A percentile compares a stretch with the other conserved stretches of the same genome.
Evolutionary conservation across 2,888 invertebrate genomes (phyloP).

Genomic region (Volucella zonaria): DNA sequence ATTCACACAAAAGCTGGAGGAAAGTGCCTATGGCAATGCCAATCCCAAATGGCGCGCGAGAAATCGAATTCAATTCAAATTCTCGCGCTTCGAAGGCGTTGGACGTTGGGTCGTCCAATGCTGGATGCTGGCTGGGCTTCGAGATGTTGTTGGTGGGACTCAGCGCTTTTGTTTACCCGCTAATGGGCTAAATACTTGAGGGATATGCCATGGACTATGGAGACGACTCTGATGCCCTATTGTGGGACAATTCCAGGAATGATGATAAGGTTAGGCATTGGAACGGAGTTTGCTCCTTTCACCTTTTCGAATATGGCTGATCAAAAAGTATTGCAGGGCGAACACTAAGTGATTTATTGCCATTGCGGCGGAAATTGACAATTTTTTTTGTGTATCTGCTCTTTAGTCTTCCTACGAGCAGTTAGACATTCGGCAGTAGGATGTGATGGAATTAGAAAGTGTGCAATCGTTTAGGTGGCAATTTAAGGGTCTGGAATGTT

Average conservation of each 20-base stretch:
- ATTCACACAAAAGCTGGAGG: constrained; percentile 25
- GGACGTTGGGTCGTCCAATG: neutral
- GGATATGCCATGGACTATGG: neutral
- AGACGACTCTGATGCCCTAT: constrained; percentile 55
- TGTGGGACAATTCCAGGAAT: constrained; percentile 72
- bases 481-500: no score
- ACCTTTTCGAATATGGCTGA: constrained; percentile 52
- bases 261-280: constrained; percentile 49
- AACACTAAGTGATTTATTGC: constrained; percentile 60
- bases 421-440: no score
- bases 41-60: constrained; percentile 60
- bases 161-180: constrained; percentile 71
- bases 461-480: no score
- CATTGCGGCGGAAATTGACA: no score
- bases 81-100: constrained; percentile 38
- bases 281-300: constrained; percentile 57
- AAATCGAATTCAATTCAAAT: constrained; percentile 73
- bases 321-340: constrained; percentile 45
- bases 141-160: constrained; percentile 35
- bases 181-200: constrained; percentile 56
- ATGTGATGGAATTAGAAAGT: no score
- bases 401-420: no score
- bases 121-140: no score
- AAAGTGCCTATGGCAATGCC: constrained; percentile 47
- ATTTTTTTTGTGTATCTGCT: no score